phyloP scores from a whole-genome alignment of 2,797 vertebrate genomes.

The Peromyscus eremicus region DNA sequence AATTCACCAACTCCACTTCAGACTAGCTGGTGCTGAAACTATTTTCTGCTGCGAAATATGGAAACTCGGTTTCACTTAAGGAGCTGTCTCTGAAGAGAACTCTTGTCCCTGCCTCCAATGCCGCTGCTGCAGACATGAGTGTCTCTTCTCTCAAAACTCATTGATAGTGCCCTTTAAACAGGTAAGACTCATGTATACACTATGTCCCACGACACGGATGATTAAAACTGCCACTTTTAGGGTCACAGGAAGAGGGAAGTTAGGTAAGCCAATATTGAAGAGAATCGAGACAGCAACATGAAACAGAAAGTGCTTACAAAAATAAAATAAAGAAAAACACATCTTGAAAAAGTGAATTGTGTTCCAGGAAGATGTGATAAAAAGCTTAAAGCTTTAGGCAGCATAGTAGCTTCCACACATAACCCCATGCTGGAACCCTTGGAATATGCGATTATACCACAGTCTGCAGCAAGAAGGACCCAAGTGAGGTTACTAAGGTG shows the following conservation, averaged over 20 bases:
- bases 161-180: not conserved
- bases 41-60: not conserved
- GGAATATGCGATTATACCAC: not conserved
- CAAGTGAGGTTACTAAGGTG: not conserved
- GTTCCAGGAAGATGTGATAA: not conserved
- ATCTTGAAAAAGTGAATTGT: not conserved
- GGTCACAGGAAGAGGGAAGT: not conserved
- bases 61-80: not conserved
- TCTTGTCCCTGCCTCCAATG: not conserved
- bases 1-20: not conserved
- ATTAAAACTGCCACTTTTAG: not conserved
- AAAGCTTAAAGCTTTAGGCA: not conserved
- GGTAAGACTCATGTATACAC: not conserved
- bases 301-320: not conserved
- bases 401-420: not conserved
- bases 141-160: not conserved
- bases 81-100: not conserved
- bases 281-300: not conserved
- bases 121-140: not conserved
- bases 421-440: no score
- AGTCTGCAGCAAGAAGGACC: not conserved
- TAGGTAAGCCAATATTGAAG: not conserved
- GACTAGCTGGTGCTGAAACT: not conserved
- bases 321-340: not conserved
- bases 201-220: not conserved